These are phyloP conservation scores for Micromys minutus DNA, from an alignment of 2,113 vertebrate genomes.

Conservation along the genomic window DNA sequence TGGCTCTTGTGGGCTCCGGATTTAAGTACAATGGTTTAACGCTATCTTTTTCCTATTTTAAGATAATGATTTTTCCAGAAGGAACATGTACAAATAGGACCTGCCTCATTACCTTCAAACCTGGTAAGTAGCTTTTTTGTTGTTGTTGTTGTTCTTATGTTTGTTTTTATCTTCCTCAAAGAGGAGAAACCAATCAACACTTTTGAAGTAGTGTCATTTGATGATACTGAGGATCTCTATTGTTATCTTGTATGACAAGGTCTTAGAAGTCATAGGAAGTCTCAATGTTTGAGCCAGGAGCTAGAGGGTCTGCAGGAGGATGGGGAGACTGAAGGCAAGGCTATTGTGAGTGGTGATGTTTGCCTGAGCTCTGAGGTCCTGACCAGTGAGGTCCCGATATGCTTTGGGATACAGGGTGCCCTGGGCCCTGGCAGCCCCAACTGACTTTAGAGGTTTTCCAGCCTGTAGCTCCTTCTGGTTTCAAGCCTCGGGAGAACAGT, in stretches of 20 bases:
- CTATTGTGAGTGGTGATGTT: fast-evolving
- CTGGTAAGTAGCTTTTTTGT: constrained; percentile 89
- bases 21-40: constrained; percentile 1
- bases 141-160: neutral
- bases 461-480: neutral
- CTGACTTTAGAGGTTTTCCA: no score
- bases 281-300: neutral
- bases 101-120: constrained; percentile 98
- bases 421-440: neutral
- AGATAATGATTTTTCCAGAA: constrained; percentile 99
- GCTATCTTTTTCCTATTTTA: constrained; percentile 74
- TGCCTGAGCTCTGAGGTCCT: neutral
- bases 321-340: neutral
- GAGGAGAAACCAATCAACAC: neutral
- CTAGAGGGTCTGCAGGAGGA: fast-evolving
- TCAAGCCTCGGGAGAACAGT: neutral
- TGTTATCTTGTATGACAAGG: neutral
- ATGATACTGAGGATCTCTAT: neutral
- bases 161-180: constrained; percentile 19
- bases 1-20: neutral
- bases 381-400: no score
- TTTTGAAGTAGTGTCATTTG: neutral
- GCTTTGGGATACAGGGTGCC: no score
- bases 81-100: constrained; percentile 99
- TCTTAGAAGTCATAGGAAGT: neutral